phyloP scores from a whole-genome alignment of 2,113 vertebrate species.

The Rattus rattus region DNA sequence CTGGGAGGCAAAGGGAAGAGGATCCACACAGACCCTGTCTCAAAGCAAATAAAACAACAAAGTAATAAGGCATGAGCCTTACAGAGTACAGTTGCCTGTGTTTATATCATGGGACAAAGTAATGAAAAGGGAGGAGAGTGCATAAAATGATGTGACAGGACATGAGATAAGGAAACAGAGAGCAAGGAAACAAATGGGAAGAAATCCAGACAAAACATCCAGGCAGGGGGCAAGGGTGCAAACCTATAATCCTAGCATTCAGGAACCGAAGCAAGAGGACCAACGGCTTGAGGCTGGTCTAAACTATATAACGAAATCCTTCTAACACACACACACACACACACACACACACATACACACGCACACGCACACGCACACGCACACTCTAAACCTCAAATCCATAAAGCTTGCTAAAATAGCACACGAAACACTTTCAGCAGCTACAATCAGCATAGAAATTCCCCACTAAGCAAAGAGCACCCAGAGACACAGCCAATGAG shows the following conservation, averaged over 20 bases:
- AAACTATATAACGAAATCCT: neutral
- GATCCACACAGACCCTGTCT: neutral
- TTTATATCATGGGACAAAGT: neutral
- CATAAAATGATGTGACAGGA: neutral
- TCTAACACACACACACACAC: neutral
- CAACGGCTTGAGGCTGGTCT: neutral
- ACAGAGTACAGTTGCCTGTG: neutral
- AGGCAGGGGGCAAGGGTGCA: neutral
- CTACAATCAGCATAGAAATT: constrained; percentile 45
- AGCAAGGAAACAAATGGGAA: neutral
- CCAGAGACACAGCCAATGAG: neutral
- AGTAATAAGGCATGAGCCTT: neutral
- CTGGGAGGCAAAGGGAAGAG: neutral
- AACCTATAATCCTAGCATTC: neutral
- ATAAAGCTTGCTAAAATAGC: neutral
- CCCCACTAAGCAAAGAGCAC: constrained; percentile 47
- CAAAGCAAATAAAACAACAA: neutral
- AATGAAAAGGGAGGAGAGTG: neutral
- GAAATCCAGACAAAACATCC: neutral
- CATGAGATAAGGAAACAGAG: neutral
- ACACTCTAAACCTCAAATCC: neutral
- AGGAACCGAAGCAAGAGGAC: neutral
- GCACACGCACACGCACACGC: neutral
- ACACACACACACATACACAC: neutral
- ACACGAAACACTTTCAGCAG: constrained; percentile 40